Evolutionary conservation across 2,888 invertebrate genomes (phyloP).

Genomic region (Orthosia cruda): DNA sequence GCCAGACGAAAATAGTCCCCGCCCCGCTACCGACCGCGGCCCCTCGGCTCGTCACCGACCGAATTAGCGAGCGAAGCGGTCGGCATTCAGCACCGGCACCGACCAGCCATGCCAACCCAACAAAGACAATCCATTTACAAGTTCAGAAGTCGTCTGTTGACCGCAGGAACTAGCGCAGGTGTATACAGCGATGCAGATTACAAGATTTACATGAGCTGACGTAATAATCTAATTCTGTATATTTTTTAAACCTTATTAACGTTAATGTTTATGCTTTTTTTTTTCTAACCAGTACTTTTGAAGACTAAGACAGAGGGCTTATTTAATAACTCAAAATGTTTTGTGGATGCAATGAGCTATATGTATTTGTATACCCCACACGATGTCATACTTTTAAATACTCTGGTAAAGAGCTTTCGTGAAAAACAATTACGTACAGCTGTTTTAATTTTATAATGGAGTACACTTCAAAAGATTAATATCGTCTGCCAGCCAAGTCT

Average conservation of each 20-base stretch:
- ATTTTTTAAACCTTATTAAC: neutral
- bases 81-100: slow-evolving; percentile 75
- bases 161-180: slow-evolving; percentile 30
- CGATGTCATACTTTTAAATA: slow-evolving; percentile 14
- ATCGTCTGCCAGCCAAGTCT: neutral
- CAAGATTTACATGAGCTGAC: slow-evolving; percentile 21
- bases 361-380: slow-evolving; percentile 1
- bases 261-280: neutral
- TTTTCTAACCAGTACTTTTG: neutral
- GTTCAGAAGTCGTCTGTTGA: slow-evolving; percentile 58
- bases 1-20: slow-evolving; percentile 92
- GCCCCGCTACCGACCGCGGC: slow-evolving; percentile 85
- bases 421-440: neutral
- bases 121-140: slow-evolving; percentile 64
- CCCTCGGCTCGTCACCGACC: slow-evolving; percentile 89
- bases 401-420: neutral
- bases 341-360: neutral
- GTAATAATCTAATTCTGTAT: slow-evolving; percentile 5
- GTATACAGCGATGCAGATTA: slow-evolving; percentile 5
- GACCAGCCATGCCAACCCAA: slow-evolving; percentile 70
- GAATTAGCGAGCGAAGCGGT: slow-evolving; percentile 85
- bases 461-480: slow-evolving; percentile 1
- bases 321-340: neutral
- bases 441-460: neutral
- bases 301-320: neutral